These are phyloP conservation scores for Calliscelio sp. DNA, from an alignment of 2,888 invertebrate species.

Conservation along the genomic window DNA sequence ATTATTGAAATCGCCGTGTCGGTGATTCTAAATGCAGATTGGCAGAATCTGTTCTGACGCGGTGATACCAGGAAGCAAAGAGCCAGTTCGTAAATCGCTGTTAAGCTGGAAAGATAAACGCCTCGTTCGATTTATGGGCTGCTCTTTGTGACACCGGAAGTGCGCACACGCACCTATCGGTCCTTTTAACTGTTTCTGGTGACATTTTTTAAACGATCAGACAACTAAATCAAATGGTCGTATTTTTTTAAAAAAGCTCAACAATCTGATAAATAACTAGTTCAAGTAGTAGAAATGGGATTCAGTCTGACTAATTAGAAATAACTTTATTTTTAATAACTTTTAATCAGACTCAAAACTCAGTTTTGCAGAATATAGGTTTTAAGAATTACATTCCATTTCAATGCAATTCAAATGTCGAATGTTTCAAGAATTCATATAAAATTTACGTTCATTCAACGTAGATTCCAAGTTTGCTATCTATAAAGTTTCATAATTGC, in stretches of 20 bases:
- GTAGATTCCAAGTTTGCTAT: too few relatives aligned
- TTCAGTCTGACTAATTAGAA: constrained; percentile 1
- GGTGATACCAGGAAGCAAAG: constrained; percentile 71
- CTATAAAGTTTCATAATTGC: too few relatives aligned
- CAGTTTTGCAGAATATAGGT: too few relatives aligned
- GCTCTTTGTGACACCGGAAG: constrained; percentile 69
- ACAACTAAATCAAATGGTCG: neutral
- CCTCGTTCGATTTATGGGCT: constrained; percentile 69
- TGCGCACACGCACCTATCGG: constrained; percentile 43
- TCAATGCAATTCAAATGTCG: too few relatives aligned
- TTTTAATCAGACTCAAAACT: too few relatives aligned
- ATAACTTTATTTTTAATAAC: neutral
- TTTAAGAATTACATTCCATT: too few relatives aligned
- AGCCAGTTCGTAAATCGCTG: constrained; percentile 73
- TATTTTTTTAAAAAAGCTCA: neutral
- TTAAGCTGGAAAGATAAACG: constrained; percentile 69
- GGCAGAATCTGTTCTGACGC: constrained; percentile 64
- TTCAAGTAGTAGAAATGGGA: constrained; percentile 6
- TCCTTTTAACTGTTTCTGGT: constrained; percentile 24
- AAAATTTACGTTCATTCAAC: too few relatives aligned
- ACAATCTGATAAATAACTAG: neutral
- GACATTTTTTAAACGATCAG: neutral
- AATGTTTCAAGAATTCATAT: too few relatives aligned
- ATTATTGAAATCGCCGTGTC: constrained; percentile 67
- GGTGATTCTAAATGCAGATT: constrained; percentile 68